Evolutionary conservation across 2,113 vertebrate genomes (phyloP).

Genomic region (Alligator mississippiensis): DNA sequence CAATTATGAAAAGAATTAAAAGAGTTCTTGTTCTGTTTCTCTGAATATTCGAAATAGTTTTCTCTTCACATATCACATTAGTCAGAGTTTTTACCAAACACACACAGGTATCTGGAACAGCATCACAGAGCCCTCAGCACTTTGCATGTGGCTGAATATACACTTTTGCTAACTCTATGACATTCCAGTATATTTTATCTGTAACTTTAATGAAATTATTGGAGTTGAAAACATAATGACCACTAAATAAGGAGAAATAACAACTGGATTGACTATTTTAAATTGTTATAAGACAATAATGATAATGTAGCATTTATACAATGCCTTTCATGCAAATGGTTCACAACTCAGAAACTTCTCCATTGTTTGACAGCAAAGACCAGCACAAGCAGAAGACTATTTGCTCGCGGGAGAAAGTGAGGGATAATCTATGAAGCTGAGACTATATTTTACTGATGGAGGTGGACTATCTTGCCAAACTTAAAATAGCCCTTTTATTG

Average conservation of each 20-base stretch:
- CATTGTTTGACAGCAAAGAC: neutral
- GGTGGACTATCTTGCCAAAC: too few species aligned
- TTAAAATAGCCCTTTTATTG: neutral
- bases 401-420: neutral
- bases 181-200: neutral
- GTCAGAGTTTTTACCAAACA: neutral
- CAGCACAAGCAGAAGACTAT: neutral
- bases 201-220: neutral
- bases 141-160: neutral
- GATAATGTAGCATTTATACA: neutral
- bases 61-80: neutral
- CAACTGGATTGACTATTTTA: neutral
- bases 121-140: neutral
- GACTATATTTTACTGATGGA: neutral
- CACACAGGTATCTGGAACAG: neutral
- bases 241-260: neutral
- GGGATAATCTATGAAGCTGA: neutral
- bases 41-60: neutral
- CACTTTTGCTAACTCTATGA: neutral
- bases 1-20: neutral
- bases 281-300: neutral
- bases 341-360: neutral
- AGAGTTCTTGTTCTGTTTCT: neutral
- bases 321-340: neutral
- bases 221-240: neutral